A percentile compares a stretch with the other conserved stretches of the same genome.
These are phyloP conservation scores for Tachina fera DNA, from an alignment of 2,888 invertebrate genomes.

Conservation along the genomic window DNA sequence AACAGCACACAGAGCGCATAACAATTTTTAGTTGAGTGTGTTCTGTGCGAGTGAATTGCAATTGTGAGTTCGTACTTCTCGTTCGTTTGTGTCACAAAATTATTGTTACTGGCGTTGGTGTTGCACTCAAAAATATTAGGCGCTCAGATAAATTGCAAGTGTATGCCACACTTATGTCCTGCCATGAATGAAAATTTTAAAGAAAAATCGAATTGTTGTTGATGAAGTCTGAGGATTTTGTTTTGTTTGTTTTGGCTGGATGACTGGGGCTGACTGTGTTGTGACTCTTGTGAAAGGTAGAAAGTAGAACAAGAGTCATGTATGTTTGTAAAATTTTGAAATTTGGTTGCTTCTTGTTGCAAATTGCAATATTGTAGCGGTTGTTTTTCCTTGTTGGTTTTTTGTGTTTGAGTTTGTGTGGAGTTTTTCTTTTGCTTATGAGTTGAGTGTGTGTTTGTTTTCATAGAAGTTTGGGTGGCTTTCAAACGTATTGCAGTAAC, in stretches of 20 bases:
- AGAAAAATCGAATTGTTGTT: constrained; percentile 34
- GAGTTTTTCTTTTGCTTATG: constrained; percentile 18
- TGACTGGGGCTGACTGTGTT: not conserved
- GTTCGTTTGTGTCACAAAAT: constrained; percentile 38
- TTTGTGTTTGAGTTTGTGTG: constrained; percentile 11
- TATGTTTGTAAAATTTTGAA: constrained; percentile 13
- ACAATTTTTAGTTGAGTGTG: constrained; percentile 25
- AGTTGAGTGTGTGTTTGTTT: constrained; percentile 40
- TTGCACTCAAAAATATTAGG: constrained; percentile 65
- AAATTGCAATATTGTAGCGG: constrained; percentile 38
- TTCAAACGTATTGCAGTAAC: constrained; percentile 11
- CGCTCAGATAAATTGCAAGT: constrained; percentile 53
- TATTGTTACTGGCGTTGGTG: constrained; percentile 51
- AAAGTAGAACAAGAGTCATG: constrained; percentile 46
- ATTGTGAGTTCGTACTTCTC: constrained; percentile 57
- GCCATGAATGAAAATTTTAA: constrained; percentile 39
- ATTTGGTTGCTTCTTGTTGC: constrained; percentile 48
- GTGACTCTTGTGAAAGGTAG: constrained; percentile 35
- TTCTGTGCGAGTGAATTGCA: constrained; percentile 35
- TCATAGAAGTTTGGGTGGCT: constrained; percentile 19
- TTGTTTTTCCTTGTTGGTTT: constrained; percentile 39
- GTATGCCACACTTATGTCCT: constrained; percentile 20
- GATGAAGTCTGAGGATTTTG: constrained; percentile 12
- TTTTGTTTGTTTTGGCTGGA: constrained; percentile 7
- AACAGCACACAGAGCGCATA: constrained; percentile 1